Conservation (phyloP, 2,113 vertebrate genomes). For the Mobula hypostoma region DNA sequence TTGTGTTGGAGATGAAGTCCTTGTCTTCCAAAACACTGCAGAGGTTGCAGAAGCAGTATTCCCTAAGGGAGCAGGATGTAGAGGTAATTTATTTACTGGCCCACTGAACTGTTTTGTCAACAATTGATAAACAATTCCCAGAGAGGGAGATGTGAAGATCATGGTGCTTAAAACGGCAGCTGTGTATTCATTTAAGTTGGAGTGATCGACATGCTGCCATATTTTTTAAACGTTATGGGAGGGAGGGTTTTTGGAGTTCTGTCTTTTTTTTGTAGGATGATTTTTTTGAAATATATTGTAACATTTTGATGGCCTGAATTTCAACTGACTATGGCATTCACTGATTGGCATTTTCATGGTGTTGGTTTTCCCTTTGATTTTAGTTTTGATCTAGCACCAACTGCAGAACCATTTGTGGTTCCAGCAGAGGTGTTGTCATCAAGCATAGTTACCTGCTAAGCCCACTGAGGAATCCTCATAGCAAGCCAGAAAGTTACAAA, state of each 20-base stretch:
- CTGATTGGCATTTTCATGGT: no score
- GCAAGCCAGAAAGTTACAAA: no score
- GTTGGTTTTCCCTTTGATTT: no score
- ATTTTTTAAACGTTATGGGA: not conserved
- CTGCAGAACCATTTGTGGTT: no score
- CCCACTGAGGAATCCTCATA: no score
- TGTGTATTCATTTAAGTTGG: not conserved
- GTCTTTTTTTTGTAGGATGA: not conserved
- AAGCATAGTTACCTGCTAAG: no score
- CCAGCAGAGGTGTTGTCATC: no score
- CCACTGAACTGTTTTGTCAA: constrained; percentile 32
- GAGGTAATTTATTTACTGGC: constrained; percentile 64
- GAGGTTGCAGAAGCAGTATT: constrained; percentile 64
- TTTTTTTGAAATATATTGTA: not conserved
- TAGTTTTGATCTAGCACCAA: no score
- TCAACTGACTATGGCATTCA: no score
- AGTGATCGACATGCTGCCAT: not conserved
- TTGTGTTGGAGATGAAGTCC: constrained; percentile 70
- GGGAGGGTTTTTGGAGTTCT: not conserved
- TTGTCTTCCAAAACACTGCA: constrained; percentile 58
- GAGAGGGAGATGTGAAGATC: not conserved
- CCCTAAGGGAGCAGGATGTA: constrained; percentile 70
- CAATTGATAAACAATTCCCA: not conserved
- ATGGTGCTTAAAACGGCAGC: not conserved
- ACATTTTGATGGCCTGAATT: not conserved